These are phyloP conservation scores for Heliconius cydno DNA, from an alignment of 2,888 invertebrate genomes.

Conservation along the genomic window DNA sequence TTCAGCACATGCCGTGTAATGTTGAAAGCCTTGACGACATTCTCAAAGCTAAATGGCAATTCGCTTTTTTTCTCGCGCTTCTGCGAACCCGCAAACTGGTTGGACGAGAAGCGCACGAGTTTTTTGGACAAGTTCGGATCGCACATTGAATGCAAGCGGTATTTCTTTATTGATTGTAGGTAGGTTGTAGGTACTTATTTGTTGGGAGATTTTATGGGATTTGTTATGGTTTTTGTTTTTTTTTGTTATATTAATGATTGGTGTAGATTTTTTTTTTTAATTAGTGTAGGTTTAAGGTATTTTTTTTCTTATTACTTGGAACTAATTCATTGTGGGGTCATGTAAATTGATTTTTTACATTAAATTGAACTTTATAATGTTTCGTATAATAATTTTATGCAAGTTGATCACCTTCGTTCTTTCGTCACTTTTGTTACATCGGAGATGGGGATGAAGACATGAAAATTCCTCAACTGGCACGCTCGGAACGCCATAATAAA, in stretches of 20 bases:
- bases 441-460: background rate
- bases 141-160: constrained; percentile 44
- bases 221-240: background rate
- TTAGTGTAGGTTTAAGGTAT: background rate
- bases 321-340: too few relatives aligned
- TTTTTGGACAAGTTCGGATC: constrained; percentile 70
- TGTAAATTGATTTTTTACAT: too few relatives aligned
- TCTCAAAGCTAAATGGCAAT: constrained; percentile 70
- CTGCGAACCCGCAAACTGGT: constrained; percentile 79
- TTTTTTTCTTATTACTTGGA: background rate
- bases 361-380: too few relatives aligned
- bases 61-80: constrained; percentile 72
- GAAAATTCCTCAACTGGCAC: background rate
- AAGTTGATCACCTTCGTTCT: background rate
- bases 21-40: constrained; percentile 79
- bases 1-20: constrained; percentile 54
- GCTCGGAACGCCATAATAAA: too few relatives aligned
- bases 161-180: constrained; percentile 10
- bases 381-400: background rate
- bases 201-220: constrained; percentile 4
- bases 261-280: background rate
- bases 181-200: background rate
- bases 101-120: constrained; percentile 66
- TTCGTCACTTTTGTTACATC: background rate
- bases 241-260: background rate